Conservation (phyloP, 1,140 invertebrate species). For the Drosophila melanogaster region DNA sequence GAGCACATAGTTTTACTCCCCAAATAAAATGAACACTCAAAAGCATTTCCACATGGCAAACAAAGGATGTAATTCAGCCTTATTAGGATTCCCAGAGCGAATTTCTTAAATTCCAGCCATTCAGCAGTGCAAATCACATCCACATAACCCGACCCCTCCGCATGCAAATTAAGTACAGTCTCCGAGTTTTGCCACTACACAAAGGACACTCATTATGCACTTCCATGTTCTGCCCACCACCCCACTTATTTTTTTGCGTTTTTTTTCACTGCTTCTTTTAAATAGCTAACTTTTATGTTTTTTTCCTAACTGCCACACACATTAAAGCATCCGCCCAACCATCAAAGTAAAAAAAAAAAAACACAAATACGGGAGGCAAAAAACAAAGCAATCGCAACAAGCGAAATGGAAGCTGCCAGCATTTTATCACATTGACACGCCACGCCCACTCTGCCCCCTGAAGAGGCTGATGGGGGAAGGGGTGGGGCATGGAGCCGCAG, state of each 20-base stretch:
- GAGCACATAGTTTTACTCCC: neutral
- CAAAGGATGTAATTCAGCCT: constrained; percentile 7
- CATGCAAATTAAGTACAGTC: constrained; percentile 73
- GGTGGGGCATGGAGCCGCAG: constrained; percentile 25
- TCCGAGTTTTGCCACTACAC: constrained; percentile 45
- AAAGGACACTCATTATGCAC: constrained; percentile 77
- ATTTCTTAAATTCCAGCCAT: constrained; percentile 30
- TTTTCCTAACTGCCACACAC: constrained; percentile 22
- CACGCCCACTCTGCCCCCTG: neutral
- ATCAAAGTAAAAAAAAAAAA: constrained; percentile 18
- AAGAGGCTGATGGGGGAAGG: neutral
- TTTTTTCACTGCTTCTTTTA: constrained; percentile 19
- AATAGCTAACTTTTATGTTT: constrained; percentile 42
- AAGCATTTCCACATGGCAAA: constrained; percentile 1
- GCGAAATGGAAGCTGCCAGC: constrained; percentile 41
- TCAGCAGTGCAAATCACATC: constrained; percentile 50
- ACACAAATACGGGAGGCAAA: neutral
- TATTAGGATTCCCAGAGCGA: constrained; percentile 29
- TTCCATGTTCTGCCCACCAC: constrained; percentile 16
- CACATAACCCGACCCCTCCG: constrained; percentile 20
- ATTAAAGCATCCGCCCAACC: constrained; percentile 47
- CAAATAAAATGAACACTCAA: neutral
- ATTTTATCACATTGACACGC: constrained; percentile 58
- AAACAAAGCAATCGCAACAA: constrained; percentile 20
- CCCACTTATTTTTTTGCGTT: constrained; percentile 5